Evolutionary conservation across 1,140 invertebrate species (phyloP).

Genomic region (Lordiphosa stackelbergi): DNA sequence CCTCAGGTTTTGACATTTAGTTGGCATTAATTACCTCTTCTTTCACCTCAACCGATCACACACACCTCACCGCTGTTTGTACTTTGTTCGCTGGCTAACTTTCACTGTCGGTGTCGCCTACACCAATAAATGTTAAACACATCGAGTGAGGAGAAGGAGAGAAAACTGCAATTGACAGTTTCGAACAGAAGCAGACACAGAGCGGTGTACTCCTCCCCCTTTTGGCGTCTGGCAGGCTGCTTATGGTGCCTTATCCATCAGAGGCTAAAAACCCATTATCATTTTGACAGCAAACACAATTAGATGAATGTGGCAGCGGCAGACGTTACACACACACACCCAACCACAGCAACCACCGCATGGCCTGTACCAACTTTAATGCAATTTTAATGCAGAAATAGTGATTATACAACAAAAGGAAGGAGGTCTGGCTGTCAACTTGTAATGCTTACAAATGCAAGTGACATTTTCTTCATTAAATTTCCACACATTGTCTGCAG

Average conservation of each 20-base stretch:
- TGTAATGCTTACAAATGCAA: constrained; percentile 25
- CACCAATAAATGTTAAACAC: constrained; percentile 44
- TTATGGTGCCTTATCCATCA: constrained; percentile 46
- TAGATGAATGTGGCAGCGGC: constrained; percentile 41
- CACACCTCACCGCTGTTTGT: constrained; percentile 6
- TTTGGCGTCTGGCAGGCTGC: constrained; percentile 14
- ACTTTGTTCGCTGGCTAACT: constrained; percentile 38
- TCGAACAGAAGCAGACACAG: constrained; percentile 51
- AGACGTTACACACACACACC: constrained; percentile 18
- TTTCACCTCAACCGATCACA: constrained; percentile 1
- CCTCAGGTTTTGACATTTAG: constrained; percentile 63
- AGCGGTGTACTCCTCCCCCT: neutral
- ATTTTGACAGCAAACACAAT: constrained; percentile 41
- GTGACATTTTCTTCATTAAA: constrained; percentile 40
- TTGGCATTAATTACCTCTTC: constrained; percentile 67
- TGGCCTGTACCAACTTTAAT: constrained; percentile 10
- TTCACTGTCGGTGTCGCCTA: constrained; percentile 63
- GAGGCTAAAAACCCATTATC: constrained; percentile 35
- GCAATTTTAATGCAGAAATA: no score
- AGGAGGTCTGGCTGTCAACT: no score
- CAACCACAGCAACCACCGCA: constrained; percentile 2
- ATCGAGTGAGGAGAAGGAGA: constrained; percentile 3
- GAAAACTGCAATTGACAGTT: constrained; percentile 56
- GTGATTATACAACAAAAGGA: no score
- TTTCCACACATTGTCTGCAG: constrained; percentile 40